Evolutionary conservation across 2,113 vertebrate genomes (phyloP).

Genomic region (Australoheros scitulus): DNA sequence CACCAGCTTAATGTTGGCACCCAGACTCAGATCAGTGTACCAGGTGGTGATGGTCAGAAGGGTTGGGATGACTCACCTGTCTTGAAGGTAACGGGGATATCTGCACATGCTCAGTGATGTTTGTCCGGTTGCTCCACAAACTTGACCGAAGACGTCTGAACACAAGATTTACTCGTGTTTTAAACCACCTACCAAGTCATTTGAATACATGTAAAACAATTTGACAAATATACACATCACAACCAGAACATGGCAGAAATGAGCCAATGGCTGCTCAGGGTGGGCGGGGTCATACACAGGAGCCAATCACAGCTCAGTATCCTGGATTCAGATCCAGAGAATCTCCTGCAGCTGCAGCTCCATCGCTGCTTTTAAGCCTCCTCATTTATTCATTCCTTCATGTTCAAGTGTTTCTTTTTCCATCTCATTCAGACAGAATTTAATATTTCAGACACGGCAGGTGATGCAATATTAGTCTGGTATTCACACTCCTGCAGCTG

Average conservation of each 20-base stretch:
- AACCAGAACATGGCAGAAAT: neutral
- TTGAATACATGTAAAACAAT: neutral
- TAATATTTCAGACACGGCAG: neutral
- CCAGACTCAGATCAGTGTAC: neutral
- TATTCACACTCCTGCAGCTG: neutral
- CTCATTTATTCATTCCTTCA: constrained; percentile 3
- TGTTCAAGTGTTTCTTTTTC: constrained; percentile 5
- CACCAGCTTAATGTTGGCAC: neutral
- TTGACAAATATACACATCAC: neutral
- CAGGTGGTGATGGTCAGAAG: neutral
- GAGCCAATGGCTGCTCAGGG: accelerated
- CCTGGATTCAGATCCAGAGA: neutral
- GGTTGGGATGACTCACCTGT: neutral
- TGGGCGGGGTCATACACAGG: neutral
- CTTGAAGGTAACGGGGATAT: neutral
- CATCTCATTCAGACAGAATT: neutral
- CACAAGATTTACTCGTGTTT: neutral
- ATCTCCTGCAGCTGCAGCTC: neutral
- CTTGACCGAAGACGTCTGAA: neutral
- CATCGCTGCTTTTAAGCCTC: neutral
- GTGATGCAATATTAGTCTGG: constrained; percentile 12
- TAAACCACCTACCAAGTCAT: neutral
- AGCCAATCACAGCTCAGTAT: neutral
- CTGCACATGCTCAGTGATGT: neutral
- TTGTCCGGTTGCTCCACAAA: neutral